Conservation (phyloP, 53 echinoderm and acorn worm genomes). For the Holothuria scabra region DNA sequence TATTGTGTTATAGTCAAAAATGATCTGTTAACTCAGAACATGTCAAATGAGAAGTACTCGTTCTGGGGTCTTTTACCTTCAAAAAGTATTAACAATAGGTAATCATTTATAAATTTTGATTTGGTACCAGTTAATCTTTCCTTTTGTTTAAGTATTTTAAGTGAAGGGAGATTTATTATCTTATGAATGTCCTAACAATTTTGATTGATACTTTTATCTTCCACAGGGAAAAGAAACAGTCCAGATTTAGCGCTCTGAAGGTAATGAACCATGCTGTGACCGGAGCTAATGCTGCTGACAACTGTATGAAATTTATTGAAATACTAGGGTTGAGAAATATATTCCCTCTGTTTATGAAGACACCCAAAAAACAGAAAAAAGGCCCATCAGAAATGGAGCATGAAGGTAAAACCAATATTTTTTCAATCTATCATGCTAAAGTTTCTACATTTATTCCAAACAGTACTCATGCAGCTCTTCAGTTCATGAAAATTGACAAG, state of each 20-base stretch:
- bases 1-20: no score
- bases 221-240: slow-evolving; percentile 94
- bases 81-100: no score
- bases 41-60: no score
- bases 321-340: slow-evolving; percentile 93
- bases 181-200: neutral
- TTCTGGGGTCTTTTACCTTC: no score
- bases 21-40: no score
- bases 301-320: slow-evolving; percentile 97
- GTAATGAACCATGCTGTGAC: slow-evolving; percentile 97
- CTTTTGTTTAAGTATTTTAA: neutral
- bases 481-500: no score
- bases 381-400: slow-evolving; percentile 78
- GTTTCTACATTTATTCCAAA: no score
- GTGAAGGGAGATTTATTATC: neutral
- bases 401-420: slow-evolving; percentile 68
- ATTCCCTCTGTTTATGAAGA: slow-evolving; percentile 98
- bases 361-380: slow-evolving; percentile 82
- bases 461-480: no score
- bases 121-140: neutral
- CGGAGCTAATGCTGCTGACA: slow-evolving; percentile 86
- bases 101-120: no score
- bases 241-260: slow-evolving; percentile 92
- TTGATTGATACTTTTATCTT: neutral
- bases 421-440: neutral